Evolutionary conservation across 1,140 invertebrate genomes (phyloP).

Genomic region (Drosophila pandora): DNA sequence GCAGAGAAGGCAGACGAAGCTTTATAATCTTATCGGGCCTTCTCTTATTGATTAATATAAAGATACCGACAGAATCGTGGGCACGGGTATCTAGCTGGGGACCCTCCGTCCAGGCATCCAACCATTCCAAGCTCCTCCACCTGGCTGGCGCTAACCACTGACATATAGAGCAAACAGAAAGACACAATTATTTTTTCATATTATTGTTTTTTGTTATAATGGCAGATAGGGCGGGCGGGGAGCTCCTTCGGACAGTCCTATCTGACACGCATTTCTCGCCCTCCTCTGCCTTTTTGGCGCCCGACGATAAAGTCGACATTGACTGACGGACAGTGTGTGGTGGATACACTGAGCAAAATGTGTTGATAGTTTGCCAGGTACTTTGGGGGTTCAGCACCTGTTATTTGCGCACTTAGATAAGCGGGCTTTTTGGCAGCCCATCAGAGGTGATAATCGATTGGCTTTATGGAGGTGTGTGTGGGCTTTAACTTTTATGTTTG

Average conservation of each 20-base stretch:
- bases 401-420: slow-evolving; percentile 73
- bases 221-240: slow-evolving; percentile 32
- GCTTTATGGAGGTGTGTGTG: slow-evolving; percentile 4
- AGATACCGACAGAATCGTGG: slow-evolving; percentile 56
- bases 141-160: slow-evolving; percentile 57
- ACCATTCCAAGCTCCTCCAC: slow-evolving; percentile 2
- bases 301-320: slow-evolving; percentile 57
- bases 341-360: slow-evolving; percentile 58
- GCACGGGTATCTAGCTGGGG: slow-evolving; percentile 40
- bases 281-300: slow-evolving; percentile 17
- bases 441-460: slow-evolving; percentile 64
- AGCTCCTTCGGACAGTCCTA: slow-evolving; percentile 41
- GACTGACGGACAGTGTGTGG: slow-evolving; percentile 41
- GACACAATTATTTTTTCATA: slow-evolving; percentile 57
- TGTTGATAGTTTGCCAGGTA: not conserved
- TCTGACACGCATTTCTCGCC: slow-evolving; percentile 59
- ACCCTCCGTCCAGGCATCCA: slow-evolving; percentile 6
- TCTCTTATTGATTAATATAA: slow-evolving; percentile 78
- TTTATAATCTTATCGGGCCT: slow-evolving; percentile 64
- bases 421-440: slow-evolving; percentile 57
- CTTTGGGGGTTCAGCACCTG: not conserved
- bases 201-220: slow-evolving; percentile 61
- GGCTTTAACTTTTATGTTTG: slow-evolving; percentile 20
- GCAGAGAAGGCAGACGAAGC: slow-evolving; percentile 30
- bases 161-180: slow-evolving; percentile 56